These are phyloP conservation scores for Anguilla anguilla DNA, from an alignment of 2,797 vertebrate species.

Conservation along the genomic window DNA sequence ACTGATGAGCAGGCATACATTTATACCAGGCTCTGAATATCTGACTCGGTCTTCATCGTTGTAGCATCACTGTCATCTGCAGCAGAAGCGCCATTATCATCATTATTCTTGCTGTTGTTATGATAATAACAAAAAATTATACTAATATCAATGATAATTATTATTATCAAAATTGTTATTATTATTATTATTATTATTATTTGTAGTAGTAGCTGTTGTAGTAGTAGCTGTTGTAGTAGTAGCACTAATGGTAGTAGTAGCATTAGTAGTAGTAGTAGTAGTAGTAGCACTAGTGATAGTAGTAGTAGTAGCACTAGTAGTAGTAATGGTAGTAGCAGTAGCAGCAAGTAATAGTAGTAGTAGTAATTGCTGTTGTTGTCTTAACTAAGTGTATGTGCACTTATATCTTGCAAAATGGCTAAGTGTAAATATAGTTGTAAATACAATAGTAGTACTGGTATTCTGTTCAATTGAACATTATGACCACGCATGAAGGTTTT, in stretches of 20 bases:
- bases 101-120: too few relatives aligned
- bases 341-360: too few relatives aligned
- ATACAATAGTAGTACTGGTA: neutral
- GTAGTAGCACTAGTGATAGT: neutral
- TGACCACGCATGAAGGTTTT: neutral
- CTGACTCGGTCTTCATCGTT: neutral
- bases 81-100: neutral
- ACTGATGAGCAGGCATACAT: conserved; percentile 12
- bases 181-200: conserved; percentile 40
- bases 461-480: neutral
- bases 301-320: neutral
- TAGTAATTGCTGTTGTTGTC: neutral
- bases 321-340: neutral
- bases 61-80: neutral
- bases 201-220: neutral
- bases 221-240: neutral
- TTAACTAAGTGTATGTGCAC: neutral
- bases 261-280: neutral
- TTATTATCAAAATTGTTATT: conserved; percentile 48
- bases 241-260: conserved; percentile 35
- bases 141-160: neutral
- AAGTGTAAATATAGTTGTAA: neutral
- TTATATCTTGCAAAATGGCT: neutral
- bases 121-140: neutral
- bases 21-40: neutral